Percentiles rank a stretch among this genome's conserved stretches.
Conservation (phyloP, 2,888 invertebrate species). For the Tricholauxania praeusta region DNA sequence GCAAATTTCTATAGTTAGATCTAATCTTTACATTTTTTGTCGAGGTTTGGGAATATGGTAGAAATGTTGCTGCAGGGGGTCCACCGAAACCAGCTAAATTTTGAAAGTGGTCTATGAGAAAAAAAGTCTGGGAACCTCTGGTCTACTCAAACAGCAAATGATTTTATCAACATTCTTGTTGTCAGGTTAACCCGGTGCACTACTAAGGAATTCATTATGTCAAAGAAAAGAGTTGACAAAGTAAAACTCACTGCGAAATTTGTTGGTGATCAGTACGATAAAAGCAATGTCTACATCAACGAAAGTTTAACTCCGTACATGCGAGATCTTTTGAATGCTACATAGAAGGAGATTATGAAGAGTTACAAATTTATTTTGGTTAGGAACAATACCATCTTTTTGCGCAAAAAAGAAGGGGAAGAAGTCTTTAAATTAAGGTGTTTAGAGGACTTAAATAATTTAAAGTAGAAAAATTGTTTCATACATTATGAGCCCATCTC, state of each 20-base stretch:
- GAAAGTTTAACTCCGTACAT: conserved; percentile 25
- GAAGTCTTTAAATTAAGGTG: background rate
- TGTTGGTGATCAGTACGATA: conserved; percentile 24
- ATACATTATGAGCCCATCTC: no score
- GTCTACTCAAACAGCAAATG: background rate
- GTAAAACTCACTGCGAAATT: conserved; percentile 15
- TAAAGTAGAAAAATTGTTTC: no score
- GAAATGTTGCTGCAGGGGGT: no score
- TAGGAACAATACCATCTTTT: conserved; percentile 28
- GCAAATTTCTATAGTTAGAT: no score
- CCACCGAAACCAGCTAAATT: no score
- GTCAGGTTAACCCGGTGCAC: background rate
- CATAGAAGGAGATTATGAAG: conserved; percentile 9
- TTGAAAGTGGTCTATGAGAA: no score
- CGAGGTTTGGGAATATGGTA: no score
- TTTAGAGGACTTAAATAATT: no score
- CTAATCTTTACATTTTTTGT: no score
- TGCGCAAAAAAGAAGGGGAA: conserved; percentile 26
- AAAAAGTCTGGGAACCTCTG: no score
- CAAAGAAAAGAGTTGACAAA: background rate
- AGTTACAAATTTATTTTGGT: conserved; percentile 27
- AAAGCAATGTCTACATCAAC: conserved; percentile 25
- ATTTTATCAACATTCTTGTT: background rate
- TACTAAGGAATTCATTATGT: background rate
- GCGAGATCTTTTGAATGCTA: conserved; percentile 25